phyloP scores from a whole-genome alignment of 2,113 vertebrate genomes.

The Ciconia boyciana region DNA sequence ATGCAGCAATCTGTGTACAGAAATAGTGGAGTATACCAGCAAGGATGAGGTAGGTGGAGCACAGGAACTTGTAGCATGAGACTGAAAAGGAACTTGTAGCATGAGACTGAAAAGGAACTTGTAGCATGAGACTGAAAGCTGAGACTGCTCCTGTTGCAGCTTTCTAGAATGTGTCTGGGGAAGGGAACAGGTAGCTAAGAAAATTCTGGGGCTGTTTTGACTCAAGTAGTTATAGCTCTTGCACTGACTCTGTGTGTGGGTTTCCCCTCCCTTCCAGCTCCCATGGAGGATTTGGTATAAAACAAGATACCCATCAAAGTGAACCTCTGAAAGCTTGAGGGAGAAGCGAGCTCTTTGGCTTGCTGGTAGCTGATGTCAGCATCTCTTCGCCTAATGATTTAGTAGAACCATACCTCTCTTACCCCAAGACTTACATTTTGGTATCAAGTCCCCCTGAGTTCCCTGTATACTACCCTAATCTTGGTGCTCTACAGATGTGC shows the following conservation, averaged over 20 bases:
- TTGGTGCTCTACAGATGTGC: neutral
- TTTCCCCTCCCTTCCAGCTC: neutral
- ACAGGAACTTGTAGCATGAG: rapidly evolving
- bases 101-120: rapidly evolving
- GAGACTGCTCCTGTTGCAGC: neutral
- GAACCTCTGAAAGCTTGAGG: neutral
- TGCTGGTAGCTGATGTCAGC: neutral
- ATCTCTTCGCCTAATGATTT: neutral
- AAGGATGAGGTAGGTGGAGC: slow-evolving; percentile 83
- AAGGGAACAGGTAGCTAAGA: neutral
- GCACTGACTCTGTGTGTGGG: neutral
- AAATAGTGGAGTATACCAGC: slow-evolving; percentile 94
- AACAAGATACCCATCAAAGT: too few relatives aligned
- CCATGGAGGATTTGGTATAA: neutral
- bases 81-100: rapidly evolving
- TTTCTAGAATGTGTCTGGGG: neutral
- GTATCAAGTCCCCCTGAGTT: neutral
- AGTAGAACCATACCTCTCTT: neutral
- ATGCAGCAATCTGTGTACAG: slow-evolving; percentile 94
- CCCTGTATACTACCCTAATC: neutral
- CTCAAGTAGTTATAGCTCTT: neutral
- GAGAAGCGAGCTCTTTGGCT: neutral
- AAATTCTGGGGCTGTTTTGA: neutral
- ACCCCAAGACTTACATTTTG: neutral
- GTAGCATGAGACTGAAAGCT: rapidly evolving